Evolutionary conservation across 2,888 invertebrate genomes (phyloP).

Genomic region (Masnerella sp.): DNA sequence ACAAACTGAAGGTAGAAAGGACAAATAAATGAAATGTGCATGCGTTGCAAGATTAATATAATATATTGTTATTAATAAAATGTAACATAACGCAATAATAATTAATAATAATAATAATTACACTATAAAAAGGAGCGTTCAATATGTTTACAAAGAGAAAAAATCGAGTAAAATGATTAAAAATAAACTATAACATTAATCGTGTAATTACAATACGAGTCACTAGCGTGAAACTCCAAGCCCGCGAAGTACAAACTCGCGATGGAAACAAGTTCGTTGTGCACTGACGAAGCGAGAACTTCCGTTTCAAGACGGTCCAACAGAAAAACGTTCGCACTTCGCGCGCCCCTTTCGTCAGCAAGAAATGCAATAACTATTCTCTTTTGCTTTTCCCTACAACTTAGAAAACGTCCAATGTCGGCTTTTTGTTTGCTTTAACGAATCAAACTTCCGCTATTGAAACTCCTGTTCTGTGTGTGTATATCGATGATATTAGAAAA

Average conservation of each 20-base stretch:
- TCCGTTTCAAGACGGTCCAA: neutral
- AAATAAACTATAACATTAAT: conserved; percentile 47
- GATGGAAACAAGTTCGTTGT: conserved; percentile 6
- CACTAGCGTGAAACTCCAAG: conserved; percentile 19
- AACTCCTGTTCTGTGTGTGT: too few relatives aligned
- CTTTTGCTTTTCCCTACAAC: conserved; percentile 27
- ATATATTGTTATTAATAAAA: conserved; percentile 77
- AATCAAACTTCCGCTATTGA: too few relatives aligned
- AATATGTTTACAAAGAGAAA: conserved; percentile 66
- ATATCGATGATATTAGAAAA: too few relatives aligned
- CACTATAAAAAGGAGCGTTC: conserved; percentile 69
- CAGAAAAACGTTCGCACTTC: conserved; percentile 17
- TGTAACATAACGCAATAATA: conserved; percentile 77
- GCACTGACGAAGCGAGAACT: neutral
- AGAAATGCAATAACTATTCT: conserved; percentile 35
- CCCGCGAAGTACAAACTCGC: conserved; percentile 30
- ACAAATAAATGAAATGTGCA: conserved; percentile 63
- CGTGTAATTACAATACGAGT: conserved; percentile 49
- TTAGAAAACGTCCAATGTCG: conserved; percentile 20
- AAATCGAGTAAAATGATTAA: conserved; percentile 45
- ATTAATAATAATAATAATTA: conserved; percentile 74
- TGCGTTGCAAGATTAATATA: conserved; percentile 72
- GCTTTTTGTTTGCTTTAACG: neutral
- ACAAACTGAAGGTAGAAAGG: too few relatives aligned
- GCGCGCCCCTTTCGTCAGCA: conserved; percentile 20